Conservation (phyloP, 2,888 invertebrate genomes). For the Diarsia brunnea region DNA sequence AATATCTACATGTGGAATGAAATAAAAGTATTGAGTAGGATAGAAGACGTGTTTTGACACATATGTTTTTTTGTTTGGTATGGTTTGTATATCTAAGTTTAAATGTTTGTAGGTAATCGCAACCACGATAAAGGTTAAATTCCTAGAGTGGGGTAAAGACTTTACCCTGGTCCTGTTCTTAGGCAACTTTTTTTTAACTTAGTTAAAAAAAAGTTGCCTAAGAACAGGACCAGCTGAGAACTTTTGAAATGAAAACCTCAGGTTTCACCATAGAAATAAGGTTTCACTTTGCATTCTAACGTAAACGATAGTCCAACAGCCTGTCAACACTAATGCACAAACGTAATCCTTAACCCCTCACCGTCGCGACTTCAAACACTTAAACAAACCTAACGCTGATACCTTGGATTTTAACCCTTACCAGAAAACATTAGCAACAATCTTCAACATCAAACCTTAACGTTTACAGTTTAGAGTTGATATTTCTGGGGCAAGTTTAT, state of each 20-base stretch:
- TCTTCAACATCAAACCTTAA: constrained; percentile 15
- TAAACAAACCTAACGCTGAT: constrained; percentile 31
- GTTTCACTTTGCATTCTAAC: not conserved
- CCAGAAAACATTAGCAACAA: not conserved
- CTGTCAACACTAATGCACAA: constrained; percentile 15
- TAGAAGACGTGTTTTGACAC: too few relatives aligned
- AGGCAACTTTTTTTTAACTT: too few relatives aligned
- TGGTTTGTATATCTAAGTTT: too few relatives aligned
- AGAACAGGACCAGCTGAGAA: not conserved
- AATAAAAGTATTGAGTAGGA: too few relatives aligned
- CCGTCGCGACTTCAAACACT: constrained; percentile 27
- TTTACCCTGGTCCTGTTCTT: too few relatives aligned
- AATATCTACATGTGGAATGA: too few relatives aligned
- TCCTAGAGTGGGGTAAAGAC: too few relatives aligned
- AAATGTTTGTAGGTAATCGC: too few relatives aligned
- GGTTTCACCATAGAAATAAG: not conserved
- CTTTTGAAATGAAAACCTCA: not conserved
- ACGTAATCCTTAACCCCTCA: constrained; percentile 24
- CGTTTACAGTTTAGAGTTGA: not conserved
- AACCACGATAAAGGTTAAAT: too few relatives aligned
- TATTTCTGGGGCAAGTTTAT: not conserved
- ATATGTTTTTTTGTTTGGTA: too few relatives aligned
- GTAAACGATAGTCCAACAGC: constrained; percentile 1
- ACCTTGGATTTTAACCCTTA: constrained; percentile 44
- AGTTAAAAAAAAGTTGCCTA: too few relatives aligned